Evolutionary conservation across 2,797 vertebrate species (phyloP).

Genomic region (Melanotaenia boesemani): DNA sequence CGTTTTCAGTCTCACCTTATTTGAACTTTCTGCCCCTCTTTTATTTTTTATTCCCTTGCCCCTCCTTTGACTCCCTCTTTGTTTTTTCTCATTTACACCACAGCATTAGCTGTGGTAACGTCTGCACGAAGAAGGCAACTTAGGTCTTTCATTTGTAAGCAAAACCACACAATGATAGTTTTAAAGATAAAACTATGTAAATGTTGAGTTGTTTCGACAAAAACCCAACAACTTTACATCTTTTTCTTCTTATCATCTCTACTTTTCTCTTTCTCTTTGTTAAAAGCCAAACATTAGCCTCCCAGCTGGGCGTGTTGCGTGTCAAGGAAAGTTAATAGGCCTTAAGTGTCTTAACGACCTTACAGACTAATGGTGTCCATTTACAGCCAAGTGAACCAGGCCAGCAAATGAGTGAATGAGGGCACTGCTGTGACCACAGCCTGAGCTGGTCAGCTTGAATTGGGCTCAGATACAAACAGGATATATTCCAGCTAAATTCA

Average conservation of each 20-base stretch:
- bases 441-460: constrained; percentile 73
- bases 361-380: constrained; percentile 70
- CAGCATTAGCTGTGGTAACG: constrained; percentile 8
- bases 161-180: constrained; percentile 37
- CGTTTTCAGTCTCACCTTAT: constrained; percentile 44
- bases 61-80: constrained; percentile 13
- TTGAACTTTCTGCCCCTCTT: constrained; percentile 37
- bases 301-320: constrained; percentile 73
- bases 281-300: constrained; percentile 56
- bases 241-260: constrained; percentile 31
- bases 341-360: constrained; percentile 71
- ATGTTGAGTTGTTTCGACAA: constrained; percentile 23
- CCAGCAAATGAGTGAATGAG: constrained; percentile 53
- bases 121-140: constrained; percentile 17
- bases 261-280: constrained; percentile 28
- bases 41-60: constrained; percentile 18
- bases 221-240: constrained; percentile 15
- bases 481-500: constrained; percentile 70
- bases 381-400: constrained; percentile 75
- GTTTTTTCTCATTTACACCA: constrained; percentile 32
- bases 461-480: constrained; percentile 63
- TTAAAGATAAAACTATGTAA: constrained; percentile 35
- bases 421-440: constrained; percentile 74
- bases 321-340: constrained; percentile 78
- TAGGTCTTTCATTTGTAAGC: constrained; percentile 45